These are phyloP conservation scores for Hippocampus zosterae DNA, from an alignment of 2,113 vertebrate genomes.

Conservation along the genomic window DNA sequence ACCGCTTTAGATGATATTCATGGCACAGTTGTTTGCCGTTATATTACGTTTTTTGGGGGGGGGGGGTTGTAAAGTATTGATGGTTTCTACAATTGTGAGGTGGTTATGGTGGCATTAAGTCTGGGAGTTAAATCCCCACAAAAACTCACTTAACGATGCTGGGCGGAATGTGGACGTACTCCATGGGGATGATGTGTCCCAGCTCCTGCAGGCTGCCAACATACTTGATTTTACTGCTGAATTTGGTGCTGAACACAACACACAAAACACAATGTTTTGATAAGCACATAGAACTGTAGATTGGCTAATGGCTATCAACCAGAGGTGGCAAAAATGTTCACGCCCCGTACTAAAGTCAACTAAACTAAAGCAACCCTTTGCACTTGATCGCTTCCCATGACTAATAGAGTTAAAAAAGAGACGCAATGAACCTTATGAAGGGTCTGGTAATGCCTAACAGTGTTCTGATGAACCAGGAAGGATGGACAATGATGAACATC, in stretches of 20 bases:
- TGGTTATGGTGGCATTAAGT: no score
- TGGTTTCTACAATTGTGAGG: no score
- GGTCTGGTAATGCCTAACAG: constrained; percentile 87
- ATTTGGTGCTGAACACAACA: constrained; percentile 78
- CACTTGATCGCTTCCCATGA: neutral
- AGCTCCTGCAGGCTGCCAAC: constrained; percentile 83
- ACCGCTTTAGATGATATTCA: no score
- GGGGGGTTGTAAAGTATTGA: no score
- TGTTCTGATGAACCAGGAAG: constrained; percentile 93
- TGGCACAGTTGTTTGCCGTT: no score
- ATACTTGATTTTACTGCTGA: constrained; percentile 93
- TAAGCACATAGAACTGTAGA: neutral
- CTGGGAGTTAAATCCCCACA: neutral
- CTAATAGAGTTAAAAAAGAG: neutral
- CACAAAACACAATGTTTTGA: constrained; percentile 10
- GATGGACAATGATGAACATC: constrained; percentile 91
- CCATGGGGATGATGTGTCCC: constrained; percentile 85
- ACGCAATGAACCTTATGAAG: constrained; percentile 82
- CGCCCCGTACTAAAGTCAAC: no score
- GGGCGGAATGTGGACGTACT: constrained; percentile 86
- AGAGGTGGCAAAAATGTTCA: no score
- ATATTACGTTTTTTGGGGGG: no score
- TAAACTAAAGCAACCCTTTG: no score
- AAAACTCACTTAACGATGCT: constrained; percentile 87
- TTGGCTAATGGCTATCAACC: neutral